Evolutionary conservation across 2,797 vertebrate species (phyloP).

Genomic region (Ispidina picta): DNA sequence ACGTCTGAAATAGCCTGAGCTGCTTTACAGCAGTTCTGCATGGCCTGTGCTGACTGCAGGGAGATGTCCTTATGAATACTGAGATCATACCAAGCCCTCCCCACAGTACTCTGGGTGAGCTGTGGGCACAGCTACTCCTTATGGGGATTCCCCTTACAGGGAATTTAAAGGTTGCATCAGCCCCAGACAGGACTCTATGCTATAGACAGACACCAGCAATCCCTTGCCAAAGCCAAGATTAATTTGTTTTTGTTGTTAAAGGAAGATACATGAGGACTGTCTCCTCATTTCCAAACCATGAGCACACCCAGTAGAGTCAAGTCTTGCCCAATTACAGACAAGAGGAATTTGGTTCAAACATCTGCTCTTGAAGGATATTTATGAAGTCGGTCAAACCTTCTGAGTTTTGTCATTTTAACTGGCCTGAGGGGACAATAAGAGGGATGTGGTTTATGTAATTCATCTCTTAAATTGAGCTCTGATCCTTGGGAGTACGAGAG

Average conservation of each 20-base stretch:
- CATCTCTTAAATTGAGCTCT: not conserved
- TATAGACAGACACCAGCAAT: not conserved
- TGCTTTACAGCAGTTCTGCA: not conserved
- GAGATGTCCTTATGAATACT: not conserved
- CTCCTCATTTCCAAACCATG: not conserved
- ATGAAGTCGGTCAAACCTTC: not conserved
- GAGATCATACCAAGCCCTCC: not conserved
- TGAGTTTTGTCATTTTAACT: not conserved
- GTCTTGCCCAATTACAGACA: not conserved
- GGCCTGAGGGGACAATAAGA: not conserved
- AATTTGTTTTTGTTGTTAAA: not conserved
- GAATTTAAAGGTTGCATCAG: not conserved
- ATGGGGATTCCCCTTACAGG: too few species aligned
- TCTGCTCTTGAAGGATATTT: not conserved
- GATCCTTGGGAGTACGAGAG: not conserved
- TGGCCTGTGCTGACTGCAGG: not conserved
- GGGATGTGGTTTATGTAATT: not conserved
- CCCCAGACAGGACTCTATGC: not conserved
- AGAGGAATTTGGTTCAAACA: not conserved
- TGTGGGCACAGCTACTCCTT: not conserved
- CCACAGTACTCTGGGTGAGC: not conserved
- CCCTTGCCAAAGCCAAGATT: not conserved
- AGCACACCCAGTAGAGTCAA: not conserved
- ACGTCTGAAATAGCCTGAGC: fast-evolving
- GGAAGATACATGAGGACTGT: not conserved